Conservation (phyloP, 2,888 invertebrate genomes). For the Dryobotodes eremita region DNA sequence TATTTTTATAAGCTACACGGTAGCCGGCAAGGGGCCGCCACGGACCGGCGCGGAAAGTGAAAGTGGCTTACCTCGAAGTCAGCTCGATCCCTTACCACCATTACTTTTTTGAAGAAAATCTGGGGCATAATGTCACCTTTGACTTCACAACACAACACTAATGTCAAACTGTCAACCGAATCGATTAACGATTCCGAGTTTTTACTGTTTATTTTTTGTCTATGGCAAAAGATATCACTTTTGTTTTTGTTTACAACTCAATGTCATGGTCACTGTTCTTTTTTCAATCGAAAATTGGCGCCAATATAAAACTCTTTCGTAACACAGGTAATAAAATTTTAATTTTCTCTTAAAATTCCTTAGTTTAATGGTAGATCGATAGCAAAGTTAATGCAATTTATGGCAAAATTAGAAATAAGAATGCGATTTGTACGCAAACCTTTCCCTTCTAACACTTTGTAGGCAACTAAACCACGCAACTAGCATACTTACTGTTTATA, state of each 20-base stretch:
- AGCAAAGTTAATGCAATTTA: constrained; percentile 29
- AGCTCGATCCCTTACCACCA: constrained; percentile 87
- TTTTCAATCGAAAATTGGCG: constrained; percentile 41
- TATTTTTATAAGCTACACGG: constrained; percentile 53
- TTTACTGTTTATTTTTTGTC: constrained; percentile 44
- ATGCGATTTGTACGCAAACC: constrained; percentile 76
- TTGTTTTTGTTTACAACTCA: constrained; percentile 63
- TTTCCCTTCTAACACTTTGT: constrained; percentile 86
- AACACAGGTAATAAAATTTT: not conserved
- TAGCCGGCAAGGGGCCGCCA: constrained; percentile 68
- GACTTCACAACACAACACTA: constrained; percentile 67
- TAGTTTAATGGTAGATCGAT: not conserved
- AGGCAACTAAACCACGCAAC: constrained; percentile 86
- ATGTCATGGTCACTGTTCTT: constrained; percentile 67
- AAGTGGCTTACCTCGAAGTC: constrained; percentile 89
- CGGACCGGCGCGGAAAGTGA: constrained; percentile 81
- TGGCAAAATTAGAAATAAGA: constrained; percentile 40
- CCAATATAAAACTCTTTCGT: constrained; percentile 17
- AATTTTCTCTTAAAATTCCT: constrained; percentile 2
- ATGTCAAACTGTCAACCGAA: constrained; percentile 48
- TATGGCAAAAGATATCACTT: constrained; percentile 49
- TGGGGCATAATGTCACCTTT: constrained; percentile 87
- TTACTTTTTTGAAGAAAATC: constrained; percentile 90
- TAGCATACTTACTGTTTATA: constrained; percentile 87
- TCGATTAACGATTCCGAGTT: constrained; percentile 31